phyloP scores from a whole-genome alignment of 2,113 vertebrate species.

The Psittacara wagleri region DNA sequence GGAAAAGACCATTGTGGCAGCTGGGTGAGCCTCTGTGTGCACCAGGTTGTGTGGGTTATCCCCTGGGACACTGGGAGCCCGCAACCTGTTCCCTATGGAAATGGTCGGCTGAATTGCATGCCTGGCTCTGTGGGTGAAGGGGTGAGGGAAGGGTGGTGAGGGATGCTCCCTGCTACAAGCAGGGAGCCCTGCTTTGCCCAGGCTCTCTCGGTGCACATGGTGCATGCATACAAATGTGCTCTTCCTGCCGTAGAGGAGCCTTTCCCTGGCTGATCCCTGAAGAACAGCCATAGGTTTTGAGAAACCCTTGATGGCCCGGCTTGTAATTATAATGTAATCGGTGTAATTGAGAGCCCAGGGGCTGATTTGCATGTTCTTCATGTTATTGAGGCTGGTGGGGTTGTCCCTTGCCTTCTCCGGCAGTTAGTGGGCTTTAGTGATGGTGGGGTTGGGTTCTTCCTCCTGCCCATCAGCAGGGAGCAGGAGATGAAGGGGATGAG shows the following conservation, averaged over 20 bases:
- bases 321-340: slow-evolving; percentile 73
- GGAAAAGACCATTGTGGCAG: neutral
- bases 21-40: fast-evolving
- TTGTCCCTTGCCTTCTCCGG: neutral
- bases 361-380: slow-evolving; percentile 40
- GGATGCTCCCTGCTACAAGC: neutral
- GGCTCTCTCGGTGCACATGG: neutral
- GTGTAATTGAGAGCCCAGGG: slow-evolving; percentile 68
- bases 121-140: neutral
- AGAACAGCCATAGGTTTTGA: slow-evolving; percentile 60
- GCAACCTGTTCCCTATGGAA: fast-evolving
- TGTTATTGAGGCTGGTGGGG: slow-evolving; percentile 32
- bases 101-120: fast-evolving
- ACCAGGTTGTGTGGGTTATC: fast-evolving
- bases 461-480: neutral
- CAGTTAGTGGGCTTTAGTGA: neutral
- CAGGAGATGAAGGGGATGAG: neutral
- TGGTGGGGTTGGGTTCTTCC: neutral
- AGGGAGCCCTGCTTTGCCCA: neutral
- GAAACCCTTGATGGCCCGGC: slow-evolving; percentile 59
- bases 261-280: slow-evolving; percentile 56
- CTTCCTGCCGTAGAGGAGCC: slow-evolving; percentile 35
- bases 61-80: fast-evolving
- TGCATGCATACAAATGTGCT: slow-evolving; percentile 47
- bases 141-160: fast-evolving